Conservation (phyloP, 2,113 vertebrate genomes). For the Setophaga coronata region DNA sequence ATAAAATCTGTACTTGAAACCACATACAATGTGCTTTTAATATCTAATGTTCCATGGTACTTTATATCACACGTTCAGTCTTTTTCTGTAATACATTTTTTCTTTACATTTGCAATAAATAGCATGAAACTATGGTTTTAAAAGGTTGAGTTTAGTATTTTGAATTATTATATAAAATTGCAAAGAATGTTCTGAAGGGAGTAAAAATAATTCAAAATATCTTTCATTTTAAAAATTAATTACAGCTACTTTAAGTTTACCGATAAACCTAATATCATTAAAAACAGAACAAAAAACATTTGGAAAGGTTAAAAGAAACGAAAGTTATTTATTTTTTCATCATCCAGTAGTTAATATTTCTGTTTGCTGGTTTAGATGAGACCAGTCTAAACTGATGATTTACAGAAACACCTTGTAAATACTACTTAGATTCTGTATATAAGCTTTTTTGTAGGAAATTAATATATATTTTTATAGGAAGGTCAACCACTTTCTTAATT, state of each 20-base stretch:
- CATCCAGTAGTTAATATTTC: background rate
- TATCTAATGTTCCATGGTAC: background rate
- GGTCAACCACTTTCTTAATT: fast-evolving
- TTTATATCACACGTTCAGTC: background rate
- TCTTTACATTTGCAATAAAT: background rate
- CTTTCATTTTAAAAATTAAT: background rate
- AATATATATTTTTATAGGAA: background rate
- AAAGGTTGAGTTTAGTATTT: background rate
- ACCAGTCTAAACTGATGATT: background rate
- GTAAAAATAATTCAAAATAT: background rate
- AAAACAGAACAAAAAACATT: background rate
- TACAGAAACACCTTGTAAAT: background rate
- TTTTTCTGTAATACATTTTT: background rate
- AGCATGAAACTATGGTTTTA: background rate
- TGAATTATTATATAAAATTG: background rate
- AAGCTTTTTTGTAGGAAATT: background rate
- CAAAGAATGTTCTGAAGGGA: background rate
- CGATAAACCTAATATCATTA: fast-evolving
- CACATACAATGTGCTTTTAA: background rate
- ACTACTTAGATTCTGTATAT: background rate
- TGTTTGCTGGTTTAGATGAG: background rate
- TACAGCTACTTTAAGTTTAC: background rate
- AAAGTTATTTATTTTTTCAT: background rate
- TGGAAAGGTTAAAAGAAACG: background rate
- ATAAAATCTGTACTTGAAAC: background rate